These are phyloP conservation scores for silkworm (Bombyx mori) DNA, from an alignment of 1,140 invertebrate species.

Conservation along the genomic window DNA sequence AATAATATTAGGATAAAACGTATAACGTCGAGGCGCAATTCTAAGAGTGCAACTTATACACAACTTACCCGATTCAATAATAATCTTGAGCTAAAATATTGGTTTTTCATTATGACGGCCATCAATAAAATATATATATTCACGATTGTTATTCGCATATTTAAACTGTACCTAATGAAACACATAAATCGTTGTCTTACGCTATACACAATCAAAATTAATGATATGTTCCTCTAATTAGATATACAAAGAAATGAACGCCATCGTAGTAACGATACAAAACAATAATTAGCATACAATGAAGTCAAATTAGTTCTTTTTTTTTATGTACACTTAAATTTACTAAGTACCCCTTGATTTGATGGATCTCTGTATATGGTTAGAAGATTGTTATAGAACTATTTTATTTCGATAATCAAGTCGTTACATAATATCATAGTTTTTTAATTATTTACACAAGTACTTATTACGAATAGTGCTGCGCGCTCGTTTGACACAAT, in stretches of 20 bases:
- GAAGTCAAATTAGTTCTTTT: conserved; percentile 55
- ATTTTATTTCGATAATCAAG: conserved; percentile 38
- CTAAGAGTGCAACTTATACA: no score
- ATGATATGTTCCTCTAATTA: conserved; percentile 59
- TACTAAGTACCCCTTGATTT: conserved; percentile 67
- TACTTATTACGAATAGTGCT: conserved; percentile 35
- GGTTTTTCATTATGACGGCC: not conserved
- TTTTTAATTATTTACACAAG: conserved; percentile 58
- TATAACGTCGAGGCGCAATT: no score
- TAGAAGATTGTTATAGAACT: conserved; percentile 50
- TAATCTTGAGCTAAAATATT: no score
- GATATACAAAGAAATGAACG: conserved; percentile 61
- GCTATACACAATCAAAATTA: conserved; percentile 48
- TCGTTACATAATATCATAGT: conserved; percentile 21
- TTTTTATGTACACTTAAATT: conserved; percentile 47
- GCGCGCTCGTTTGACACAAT: conserved; percentile 18
- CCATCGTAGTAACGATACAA: conserved; percentile 58
- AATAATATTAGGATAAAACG: no score
- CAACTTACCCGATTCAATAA: no score
- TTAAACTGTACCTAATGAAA: conserved; percentile 1
- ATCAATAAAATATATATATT: not conserved
- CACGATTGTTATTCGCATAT: conserved; percentile 6
- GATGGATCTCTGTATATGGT: conserved; percentile 53
- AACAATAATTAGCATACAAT: conserved; percentile 64
- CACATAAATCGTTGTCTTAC: conserved; percentile 29